Evolutionary conservation across 1,140 invertebrate species (phyloP).

Genomic region (Eubasilissa regina): DNA sequence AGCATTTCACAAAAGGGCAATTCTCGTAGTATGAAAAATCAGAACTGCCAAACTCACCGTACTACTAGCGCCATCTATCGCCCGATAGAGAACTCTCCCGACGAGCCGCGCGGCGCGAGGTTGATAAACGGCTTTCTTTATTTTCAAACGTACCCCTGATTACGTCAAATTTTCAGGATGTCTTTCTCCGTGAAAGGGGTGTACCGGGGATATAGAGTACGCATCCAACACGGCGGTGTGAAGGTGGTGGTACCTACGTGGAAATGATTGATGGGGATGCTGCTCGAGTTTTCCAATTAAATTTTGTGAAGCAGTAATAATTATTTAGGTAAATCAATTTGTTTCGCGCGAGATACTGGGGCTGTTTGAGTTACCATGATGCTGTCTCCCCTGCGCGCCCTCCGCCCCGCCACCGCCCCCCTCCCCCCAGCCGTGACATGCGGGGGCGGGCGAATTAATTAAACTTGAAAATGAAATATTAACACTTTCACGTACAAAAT

Average conservation of each 20-base stretch:
- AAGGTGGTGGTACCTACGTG: slow-evolving; percentile 21
- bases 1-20: too few species aligned
- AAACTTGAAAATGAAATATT: slow-evolving; percentile 74
- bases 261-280: slow-evolving; percentile 57
- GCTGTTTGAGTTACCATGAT: slow-evolving; percentile 56
- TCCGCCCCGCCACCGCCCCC: slow-evolving; percentile 8
- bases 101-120: too few species aligned
- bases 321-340: slow-evolving; percentile 75
- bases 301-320: slow-evolving; percentile 75
- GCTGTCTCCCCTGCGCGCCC: slow-evolving; percentile 44
- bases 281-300: slow-evolving; percentile 74
- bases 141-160: background rate
- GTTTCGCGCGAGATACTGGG: slow-evolving; percentile 66
- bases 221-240: slow-evolving; percentile 11
- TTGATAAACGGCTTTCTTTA: too few species aligned
- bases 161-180: background rate
- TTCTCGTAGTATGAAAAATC: background rate
- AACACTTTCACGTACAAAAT: slow-evolving; percentile 74
- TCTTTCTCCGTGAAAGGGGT: background rate
- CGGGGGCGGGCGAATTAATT: slow-evolving; percentile 71
- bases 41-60: background rate
- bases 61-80: slow-evolving; percentile 47
- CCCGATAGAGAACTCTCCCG: slow-evolving; percentile 16
- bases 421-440: background rate
- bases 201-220: background rate